Base-by-base conservation (phyloP, 2,797 vertebrate genomes). In the Mormyrus proboscirostris region DNA sequence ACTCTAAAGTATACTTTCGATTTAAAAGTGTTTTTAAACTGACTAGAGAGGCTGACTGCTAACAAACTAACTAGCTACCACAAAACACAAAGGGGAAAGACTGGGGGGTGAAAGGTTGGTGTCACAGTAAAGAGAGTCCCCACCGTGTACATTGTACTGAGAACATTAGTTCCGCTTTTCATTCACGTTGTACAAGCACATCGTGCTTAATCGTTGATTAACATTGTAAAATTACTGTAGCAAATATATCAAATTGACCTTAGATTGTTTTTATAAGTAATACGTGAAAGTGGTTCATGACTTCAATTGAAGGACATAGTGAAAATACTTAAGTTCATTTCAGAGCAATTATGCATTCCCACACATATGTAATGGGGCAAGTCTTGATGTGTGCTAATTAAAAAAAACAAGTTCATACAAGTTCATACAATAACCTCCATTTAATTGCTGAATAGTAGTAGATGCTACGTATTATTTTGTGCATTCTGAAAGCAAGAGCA, bases 21-120 rank as follows among this genome's bases (percentile, higher is more conserved):
- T 50, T 51, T 12, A 10, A 22, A 19, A 16, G 83, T 49, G n/a
- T 14, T 25, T 51, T 85, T 7, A 85, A 10, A 47, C 12, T 16
- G 33, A 82, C 8, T 19, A 19, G 2, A 22, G 22, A 22, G 2
- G 8, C 29, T 25, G 29, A 47, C 69, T 10, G 41, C 76, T 88
- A 88, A 73, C 51, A 7, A 84, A n/a, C 49, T 65, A 62, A 22
- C 19, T 82, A 50, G 82, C 87, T 85, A 84, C 47, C 62, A 51
- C 62, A 89, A 89, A 73, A 87, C 65, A 88, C 87, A 87, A 87
- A 87, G 51, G 86, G 89, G 51, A 89, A 62, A 49, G 51, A 12
- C 62, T 79, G 79, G 12, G 41, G 83, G 88, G 88, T 90, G 59
- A 89, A 84, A 90, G 86, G 73, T 89, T 44, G 65, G 82, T 87